Evolutionary conservation across 2,797 vertebrate genomes (phyloP).

Genomic region (Pristis pectinata): DNA sequence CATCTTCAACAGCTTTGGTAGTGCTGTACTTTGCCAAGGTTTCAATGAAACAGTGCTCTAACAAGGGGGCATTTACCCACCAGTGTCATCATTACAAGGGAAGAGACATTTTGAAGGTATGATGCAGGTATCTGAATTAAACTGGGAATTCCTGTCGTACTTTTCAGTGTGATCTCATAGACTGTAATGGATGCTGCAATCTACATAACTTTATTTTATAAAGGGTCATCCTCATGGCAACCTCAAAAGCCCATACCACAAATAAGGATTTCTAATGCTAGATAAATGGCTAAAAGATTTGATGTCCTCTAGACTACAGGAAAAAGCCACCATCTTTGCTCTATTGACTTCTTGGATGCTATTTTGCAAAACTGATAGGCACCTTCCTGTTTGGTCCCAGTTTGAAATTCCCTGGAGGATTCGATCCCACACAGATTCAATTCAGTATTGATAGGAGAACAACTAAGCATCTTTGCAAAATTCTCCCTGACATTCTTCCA

Average conservation of each 20-base stretch:
- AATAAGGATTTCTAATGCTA: neutral
- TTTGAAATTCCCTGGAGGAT: neutral
- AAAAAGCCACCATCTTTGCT: neutral
- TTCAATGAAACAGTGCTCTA: neutral
- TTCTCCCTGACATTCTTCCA: neutral
- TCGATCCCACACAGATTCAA: neutral
- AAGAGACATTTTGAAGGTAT: neutral
- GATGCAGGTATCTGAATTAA: neutral
- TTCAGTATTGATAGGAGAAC: neutral
- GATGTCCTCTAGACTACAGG: neutral
- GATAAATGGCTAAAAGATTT: neutral
- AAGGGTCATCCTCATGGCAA: neutral
- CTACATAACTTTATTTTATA: neutral
- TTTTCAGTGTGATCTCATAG: neutral
- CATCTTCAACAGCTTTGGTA: neutral
- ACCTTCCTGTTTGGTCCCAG: neutral
- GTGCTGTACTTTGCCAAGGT: neutral
- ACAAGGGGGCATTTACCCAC: neutral
- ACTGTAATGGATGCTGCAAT: neutral
- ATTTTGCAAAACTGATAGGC: neutral
- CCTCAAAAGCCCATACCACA: neutral
- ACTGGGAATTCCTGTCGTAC: neutral
- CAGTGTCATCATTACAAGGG: too few species aligned
- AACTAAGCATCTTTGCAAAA: neutral
- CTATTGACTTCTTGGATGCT: neutral